Percentiles rank a stretch among this genome's conserved stretches.
These are phyloP conservation scores for Cisticola juncidis DNA, from an alignment of 2,113 vertebrate species.

Conservation along the genomic window DNA sequence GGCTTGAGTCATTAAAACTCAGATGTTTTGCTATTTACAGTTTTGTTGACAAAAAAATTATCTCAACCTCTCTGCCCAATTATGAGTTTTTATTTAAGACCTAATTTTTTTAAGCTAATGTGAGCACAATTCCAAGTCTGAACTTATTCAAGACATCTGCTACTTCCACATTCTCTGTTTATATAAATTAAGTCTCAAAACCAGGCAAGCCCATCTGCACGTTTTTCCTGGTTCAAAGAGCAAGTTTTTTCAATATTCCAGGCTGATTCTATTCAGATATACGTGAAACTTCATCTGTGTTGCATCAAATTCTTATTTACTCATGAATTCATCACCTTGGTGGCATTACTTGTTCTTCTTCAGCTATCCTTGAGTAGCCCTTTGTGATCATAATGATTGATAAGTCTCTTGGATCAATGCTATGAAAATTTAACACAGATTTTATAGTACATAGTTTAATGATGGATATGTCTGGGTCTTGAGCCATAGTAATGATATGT, in stretches of 20 bases:
- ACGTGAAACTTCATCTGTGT: background rate
- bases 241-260: background rate
- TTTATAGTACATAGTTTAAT: conserved; percentile 29
- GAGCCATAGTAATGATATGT: conserved; percentile 20
- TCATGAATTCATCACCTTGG: conserved; percentile 16
- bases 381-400: conserved; percentile 48
- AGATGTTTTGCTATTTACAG: background rate
- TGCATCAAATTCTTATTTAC: background rate
- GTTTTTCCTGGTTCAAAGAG: background rate
- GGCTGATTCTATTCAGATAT: background rate
- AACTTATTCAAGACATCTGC: background rate
- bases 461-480: conserved; percentile 22
- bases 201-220: background rate
- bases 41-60: background rate
- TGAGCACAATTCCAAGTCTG: background rate
- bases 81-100: background rate
- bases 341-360: background rate
- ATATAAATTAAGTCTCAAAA: background rate
- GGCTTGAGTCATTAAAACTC: background rate
- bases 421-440: conserved; percentile 20
- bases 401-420: conserved; percentile 49
- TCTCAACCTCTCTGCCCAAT: background rate
- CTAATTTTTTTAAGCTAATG: background rate
- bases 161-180: background rate
- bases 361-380: conserved; percentile 36